Percentiles rank a stretch among this genome's conserved stretches.
These are phyloP conservation scores for Falco punctatus DNA, from an alignment of 2,113 vertebrate species.

Conservation along the genomic window DNA sequence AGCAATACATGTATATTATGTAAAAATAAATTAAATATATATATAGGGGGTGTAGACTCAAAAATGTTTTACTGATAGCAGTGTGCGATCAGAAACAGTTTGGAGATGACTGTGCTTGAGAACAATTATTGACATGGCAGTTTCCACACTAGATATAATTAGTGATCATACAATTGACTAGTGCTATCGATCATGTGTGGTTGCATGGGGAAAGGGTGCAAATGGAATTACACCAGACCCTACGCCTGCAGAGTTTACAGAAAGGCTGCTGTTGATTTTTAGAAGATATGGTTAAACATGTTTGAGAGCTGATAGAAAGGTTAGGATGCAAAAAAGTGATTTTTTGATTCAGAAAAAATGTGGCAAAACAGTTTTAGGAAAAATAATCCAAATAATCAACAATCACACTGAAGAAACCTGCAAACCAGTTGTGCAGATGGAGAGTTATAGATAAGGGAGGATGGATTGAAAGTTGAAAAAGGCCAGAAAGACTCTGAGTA, in stretches of 20 bases:
- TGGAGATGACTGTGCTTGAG: background rate
- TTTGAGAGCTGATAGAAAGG: background rate
- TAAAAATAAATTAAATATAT: background rate
- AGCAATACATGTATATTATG: background rate
- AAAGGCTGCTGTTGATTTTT: background rate
- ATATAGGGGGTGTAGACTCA: background rate
- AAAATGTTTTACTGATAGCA: background rate
- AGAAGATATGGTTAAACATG: background rate
- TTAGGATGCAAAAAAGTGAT: background rate
- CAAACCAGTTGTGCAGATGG: background rate
- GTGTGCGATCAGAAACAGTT: accelerated
- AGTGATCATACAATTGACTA: background rate
- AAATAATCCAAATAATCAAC: background rate
- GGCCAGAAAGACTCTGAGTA: background rate
- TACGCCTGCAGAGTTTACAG: background rate
- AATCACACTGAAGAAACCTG: background rate
- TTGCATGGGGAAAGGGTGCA: background rate
- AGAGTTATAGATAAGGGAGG: background rate
- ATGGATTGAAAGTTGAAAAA: background rate
- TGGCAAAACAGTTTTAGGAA: background rate
- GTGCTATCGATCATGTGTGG: background rate
- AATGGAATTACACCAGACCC: background rate
- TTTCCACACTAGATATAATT: background rate
- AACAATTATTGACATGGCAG: background rate
- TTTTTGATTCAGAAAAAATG: background rate